Evolutionary conservation across 2,888 invertebrate genomes (phyloP).

Genomic region (Drosophila picticornis): DNA sequence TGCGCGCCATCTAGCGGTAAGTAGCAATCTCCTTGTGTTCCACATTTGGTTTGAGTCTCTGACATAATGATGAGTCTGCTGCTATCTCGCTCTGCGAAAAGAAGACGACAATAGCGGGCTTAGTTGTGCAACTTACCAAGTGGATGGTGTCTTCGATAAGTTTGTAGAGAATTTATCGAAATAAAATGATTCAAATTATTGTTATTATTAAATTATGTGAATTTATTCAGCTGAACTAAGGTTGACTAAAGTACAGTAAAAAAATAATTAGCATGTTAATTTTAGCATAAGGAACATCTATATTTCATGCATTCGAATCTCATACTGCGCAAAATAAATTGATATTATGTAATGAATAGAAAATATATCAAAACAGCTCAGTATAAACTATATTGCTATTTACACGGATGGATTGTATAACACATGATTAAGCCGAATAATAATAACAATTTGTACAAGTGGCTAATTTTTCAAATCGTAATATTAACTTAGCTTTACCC

Average conservation of each 20-base stretch:
- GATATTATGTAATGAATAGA: no score
- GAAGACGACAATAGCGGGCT: constrained; percentile 10
- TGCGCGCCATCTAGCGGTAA: constrained; percentile 32
- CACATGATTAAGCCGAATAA: not conserved
- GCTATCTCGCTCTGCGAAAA: constrained; percentile 26
- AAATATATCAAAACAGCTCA: not conserved
- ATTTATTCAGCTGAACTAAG: not conserved
- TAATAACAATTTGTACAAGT: not conserved
- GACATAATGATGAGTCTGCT: not conserved
- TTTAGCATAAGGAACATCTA: not conserved
- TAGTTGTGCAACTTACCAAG: not conserved
- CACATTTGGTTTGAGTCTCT: constrained; percentile 19
- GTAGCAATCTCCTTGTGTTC: not conserved
- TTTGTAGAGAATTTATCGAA: constrained; percentile 13
- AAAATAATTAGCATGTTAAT: not conserved
- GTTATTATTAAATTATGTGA: not conserved
- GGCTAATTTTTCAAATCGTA: not conserved
- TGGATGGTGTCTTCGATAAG: constrained; percentile 34
- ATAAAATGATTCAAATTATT: not conserved
- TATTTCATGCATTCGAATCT: not conserved
- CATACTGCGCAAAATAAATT: not conserved
- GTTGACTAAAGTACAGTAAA: not conserved
- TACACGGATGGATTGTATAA: not conserved
- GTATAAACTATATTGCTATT: not conserved
- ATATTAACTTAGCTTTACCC: not conserved